Evolutionary conservation across 2,888 invertebrate species (phyloP), one percentile per base, ranked within the genome.

Genomic region (Rhingia campestris): DNA sequence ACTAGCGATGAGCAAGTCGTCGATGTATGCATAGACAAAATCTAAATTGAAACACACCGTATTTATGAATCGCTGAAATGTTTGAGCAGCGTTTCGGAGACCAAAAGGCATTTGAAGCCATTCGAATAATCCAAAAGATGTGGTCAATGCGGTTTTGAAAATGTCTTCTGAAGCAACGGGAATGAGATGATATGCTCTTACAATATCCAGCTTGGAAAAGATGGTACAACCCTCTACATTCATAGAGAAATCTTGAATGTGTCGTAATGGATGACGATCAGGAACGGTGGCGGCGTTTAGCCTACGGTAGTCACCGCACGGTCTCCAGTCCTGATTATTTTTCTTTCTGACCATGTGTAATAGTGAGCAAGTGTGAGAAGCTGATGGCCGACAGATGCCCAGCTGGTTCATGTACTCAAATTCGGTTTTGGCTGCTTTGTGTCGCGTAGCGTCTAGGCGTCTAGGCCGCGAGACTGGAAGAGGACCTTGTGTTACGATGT

Each of bases 191-290:
- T 33, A 33, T 5, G 12, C 56, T 37, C 35, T 58, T 12, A 37
- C 33, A 12, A 58, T 33, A 10, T 37, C 35, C 12, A 58, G 33
- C 33, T 33, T 45, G n/a, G 32, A 10, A 51, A 51, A 51, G 1
- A 51, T 5, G 4, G 33, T 10, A 6, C 51, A 51, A 6, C 51
- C 51, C 5, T 33, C 33, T 9, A 53, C n/a, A 33, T 53, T 53
- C 32, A 53, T 53, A 4, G 51, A 53, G 9, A 14, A 54, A 33
- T 54, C 14, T 7, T 54, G 54, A 33, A 54, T 54, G 4, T 54
- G 22, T 22, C 22, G 22, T 22, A 22, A 22, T 37, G 37, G 35
- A 7, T 54, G 32, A 32, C 54, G 14, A 2, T 54, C 54, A 7
- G 54, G 54, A 14, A 37, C 37, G 9, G 54, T 54, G 32, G 32